phyloP scores from a whole-genome alignment of 2,888 invertebrate genomes.

The Baronia brevicornis region DNA sequence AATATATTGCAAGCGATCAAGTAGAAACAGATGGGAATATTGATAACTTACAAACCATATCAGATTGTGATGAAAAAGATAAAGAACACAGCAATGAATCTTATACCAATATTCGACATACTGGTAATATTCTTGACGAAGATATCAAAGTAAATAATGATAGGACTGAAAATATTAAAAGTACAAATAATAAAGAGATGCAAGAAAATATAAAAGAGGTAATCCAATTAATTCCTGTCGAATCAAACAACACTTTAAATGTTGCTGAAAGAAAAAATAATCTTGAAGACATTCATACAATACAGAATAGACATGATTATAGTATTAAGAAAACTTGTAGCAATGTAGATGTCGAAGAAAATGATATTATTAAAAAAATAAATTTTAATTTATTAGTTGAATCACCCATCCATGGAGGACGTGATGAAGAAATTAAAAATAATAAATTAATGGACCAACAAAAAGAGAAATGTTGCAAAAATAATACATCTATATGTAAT shows the following conservation, averaged over 20 bases:
- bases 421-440: no score
- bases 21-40: no score
- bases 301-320: neutral
- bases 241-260: neutral
- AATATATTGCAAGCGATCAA: no score
- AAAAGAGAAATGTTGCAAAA: neutral
- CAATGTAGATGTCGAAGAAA: constrained; percentile 1
- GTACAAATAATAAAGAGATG: no score
- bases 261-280: neutral
- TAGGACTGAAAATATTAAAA: neutral
- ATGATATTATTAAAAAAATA: neutral
- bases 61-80: neutral
- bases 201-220: no score
- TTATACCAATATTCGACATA: neutral
- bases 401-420: no score
- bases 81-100: neutral
- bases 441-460: neutral
- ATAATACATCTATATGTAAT: no score
- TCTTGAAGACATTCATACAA: neutral
- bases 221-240: no score
- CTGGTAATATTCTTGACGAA: neutral
- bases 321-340: neutral
- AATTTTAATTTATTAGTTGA: no score
- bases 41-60: no score
- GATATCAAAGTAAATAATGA: neutral